A percentile compares a stretch with the other conserved stretches of the same genome.
These are phyloP conservation scores for Aphelinus certus DNA, from an alignment of 1,140 invertebrate genomes.

Conservation along the genomic window DNA sequence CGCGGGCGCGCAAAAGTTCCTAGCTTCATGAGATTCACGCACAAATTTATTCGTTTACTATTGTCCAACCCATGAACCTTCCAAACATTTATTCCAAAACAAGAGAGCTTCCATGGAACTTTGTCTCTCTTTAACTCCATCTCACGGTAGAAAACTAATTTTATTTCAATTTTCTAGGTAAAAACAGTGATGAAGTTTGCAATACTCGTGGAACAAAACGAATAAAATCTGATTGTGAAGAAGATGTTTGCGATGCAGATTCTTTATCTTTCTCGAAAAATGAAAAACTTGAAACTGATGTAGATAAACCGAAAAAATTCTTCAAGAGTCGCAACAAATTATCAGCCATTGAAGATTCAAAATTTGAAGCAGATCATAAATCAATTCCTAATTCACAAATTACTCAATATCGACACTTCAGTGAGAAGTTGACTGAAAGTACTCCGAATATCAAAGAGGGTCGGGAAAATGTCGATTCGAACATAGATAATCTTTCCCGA, in stretches of 20 bases:
- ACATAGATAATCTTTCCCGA: slow-evolving; percentile 37
- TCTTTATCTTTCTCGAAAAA: slow-evolving; percentile 63
- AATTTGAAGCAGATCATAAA: too few species aligned
- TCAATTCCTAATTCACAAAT: slow-evolving; percentile 39
- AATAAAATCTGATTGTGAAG: slow-evolving; percentile 58
- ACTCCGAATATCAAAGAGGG: slow-evolving; percentile 42
- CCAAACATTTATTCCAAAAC: too few species aligned
- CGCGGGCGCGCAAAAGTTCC: too few species aligned
- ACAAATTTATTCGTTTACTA: too few species aligned
- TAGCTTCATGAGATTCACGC: too few species aligned
- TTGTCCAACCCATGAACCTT: too few species aligned
- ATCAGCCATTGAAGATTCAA: slow-evolving; percentile 47
- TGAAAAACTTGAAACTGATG: slow-evolving; percentile 52
- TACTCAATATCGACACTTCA: slow-evolving; percentile 43
- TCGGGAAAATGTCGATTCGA: slow-evolving; percentile 3
- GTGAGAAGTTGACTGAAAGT: slow-evolving; percentile 44
- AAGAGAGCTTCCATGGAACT: too few species aligned
- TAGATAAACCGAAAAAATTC: slow-evolving; percentile 84
- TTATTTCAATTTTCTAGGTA: slow-evolving; percentile 49
- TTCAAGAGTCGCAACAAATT: slow-evolving; percentile 85
- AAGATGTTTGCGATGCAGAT: too few species aligned
- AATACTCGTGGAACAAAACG: slow-evolving; percentile 54
- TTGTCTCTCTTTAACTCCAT: too few species aligned
- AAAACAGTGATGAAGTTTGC: slow-evolving; percentile 56
- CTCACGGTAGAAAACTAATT: too few species aligned